Base-by-base conservation (phyloP, 2,113 vertebrate genomes). In the Pachypanchax playfairii region DNA sequence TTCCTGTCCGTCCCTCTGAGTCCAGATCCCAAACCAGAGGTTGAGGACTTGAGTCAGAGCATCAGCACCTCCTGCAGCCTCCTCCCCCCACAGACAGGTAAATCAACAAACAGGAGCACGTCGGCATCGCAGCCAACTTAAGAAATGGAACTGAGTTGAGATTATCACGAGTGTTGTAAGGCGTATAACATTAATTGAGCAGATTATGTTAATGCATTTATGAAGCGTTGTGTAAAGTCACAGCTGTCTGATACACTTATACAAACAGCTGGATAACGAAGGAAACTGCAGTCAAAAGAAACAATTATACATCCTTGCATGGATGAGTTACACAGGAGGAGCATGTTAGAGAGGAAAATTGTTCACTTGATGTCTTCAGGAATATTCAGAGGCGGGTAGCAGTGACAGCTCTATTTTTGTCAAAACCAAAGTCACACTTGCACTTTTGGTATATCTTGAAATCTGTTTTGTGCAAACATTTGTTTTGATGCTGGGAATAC, bases 1-100 rank as follows among this genome's bases (percentile, higher is more conserved):
- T 95, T 95, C 52, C 93, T 95, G 0, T 95, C 95, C 0, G 93
- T 96, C 81, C 88, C 90, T 58, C 90, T 91, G 64, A 93, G 85
- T 63, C 91, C 92, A 0, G 87, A 90, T 15, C 75, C 90, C 63
- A 85, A 93, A 78, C 68, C 83, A 18, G 73, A 83, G 10, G 73
- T 72, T 1, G 56, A 89, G 41, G 77, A 14, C 62, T 59, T 89
- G 58, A 84, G 63, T 49, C 84, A 85, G 66, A 89, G 83, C 72
- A 67, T 87, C 81, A 90, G 85, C 79, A 89, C 87, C 25, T 91
- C 91, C 80, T 86, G 85, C 70, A 88, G 81, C 70, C 65, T 86
- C 49, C 78, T 87, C 43, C 64, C 81, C 12, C 87, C 84, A 20
- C 78, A 84, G 51, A 75, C 80, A 77, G 87, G 87, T 90, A 68